Conservation (phyloP, 35 echinoderm and acorn worm species). For the Apostichopus japonicus region DNA sequence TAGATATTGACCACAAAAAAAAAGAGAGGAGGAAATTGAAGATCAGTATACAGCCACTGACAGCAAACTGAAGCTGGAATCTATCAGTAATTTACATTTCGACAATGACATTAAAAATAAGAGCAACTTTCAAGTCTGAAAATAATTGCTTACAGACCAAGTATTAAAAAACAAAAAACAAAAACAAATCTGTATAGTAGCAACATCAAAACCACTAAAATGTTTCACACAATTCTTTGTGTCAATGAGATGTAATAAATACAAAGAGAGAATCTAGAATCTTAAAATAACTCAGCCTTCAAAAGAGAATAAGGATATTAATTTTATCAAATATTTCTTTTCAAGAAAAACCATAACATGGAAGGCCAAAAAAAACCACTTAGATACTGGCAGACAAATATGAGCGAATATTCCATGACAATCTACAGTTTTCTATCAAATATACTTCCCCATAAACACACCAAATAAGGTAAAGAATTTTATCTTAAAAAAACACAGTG, state of each 20-base stretch:
- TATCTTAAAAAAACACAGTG: not conserved
- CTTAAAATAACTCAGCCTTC: not conserved
- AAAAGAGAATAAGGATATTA: not conserved
- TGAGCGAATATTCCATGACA: not conserved
- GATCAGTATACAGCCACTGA: not conserved
- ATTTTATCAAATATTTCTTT: conserved; percentile 10
- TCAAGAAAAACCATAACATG: not conserved
- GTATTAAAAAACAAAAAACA: not conserved
- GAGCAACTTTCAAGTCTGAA: no score
- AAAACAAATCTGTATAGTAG: not conserved
- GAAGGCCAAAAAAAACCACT: not conserved
- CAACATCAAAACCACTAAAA: conserved; percentile 7
- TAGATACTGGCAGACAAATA: not conserved
- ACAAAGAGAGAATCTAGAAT: not conserved
- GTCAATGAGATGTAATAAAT: not conserved
- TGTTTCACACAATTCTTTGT: conserved; percentile 7
- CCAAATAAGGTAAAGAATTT: not conserved
- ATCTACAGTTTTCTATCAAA: no score
- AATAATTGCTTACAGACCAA: not conserved
- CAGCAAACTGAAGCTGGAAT: no score
- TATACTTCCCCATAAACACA: not conserved
- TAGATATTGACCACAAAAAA: conserved; percentile 15
- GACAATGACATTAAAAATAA: no score
- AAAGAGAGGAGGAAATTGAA: not conserved
- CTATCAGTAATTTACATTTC: no score